Base-by-base conservation (phyloP, 2,797 vertebrate species). In the Aotus griseimembra region DNA sequence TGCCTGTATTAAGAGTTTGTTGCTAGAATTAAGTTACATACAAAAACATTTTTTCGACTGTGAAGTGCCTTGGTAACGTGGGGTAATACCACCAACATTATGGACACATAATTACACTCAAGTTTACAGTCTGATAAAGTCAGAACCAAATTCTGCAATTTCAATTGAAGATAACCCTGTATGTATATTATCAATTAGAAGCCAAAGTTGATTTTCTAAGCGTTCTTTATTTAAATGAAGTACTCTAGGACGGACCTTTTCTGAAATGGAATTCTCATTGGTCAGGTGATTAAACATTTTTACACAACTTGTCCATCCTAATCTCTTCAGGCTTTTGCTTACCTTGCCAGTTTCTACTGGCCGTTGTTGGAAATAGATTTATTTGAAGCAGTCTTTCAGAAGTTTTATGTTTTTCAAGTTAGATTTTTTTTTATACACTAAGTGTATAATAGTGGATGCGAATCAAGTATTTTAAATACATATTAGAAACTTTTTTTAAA, bases 291-390 rank as follows among this genome's bases (percentile, higher is more conserved):
- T 20, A 77, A 90, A 57, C 79, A 67, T 90, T 84, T 87, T 96
- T 70, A 10, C 87, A 67, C 10, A 88, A 17, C 90, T 80, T 96
- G 90, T 88, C 75, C 28, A 96, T 95, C 94, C 64, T 88, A 7
- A 88, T 98, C 89, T 88, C 92, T 92, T 96, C 61, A 90, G 87
- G 95, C 58, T 97, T 98, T 97, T 95, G 9, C 76, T 55, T 84
- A 91, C 70, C 52, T 97, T 83, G 36, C 97, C 77, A 39, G 82
- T 97, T 94, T 88, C 75, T 96, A 72, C 50, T 94, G n/a, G 95
- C 84, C 46, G 50, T 84, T 97, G 61, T 97, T 85, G 97, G 97
- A 93, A 87, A 93, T 33, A 24, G 77, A 48, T 87, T 95, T 96
- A 86, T 93, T 33, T 98, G 97, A 86, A 97, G 26, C 77, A 93